A percentile compares a stretch with the other conserved stretches of the same genome.
Evolutionary conservation across 92 coral and sea anemone species (phyloP).

Genomic region (Umimayanthus kanabou): DNA sequence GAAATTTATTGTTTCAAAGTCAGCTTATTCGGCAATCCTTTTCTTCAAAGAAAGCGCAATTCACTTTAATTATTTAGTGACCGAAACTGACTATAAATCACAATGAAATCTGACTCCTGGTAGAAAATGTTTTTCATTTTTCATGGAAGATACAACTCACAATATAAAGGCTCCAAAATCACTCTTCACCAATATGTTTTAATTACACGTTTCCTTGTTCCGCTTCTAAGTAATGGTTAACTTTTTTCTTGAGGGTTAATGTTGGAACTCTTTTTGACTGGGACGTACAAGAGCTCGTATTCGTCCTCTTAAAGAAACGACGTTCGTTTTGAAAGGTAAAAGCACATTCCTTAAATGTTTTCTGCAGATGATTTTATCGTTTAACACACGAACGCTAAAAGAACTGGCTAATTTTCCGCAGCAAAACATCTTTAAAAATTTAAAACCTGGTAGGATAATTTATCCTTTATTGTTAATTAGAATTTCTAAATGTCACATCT

Average conservation of each 20-base stretch:
- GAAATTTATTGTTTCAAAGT: not conserved
- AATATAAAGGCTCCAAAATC: not conserved
- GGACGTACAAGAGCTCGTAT: not conserved
- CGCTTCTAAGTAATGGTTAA: not conserved
- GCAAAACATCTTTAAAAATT: not conserved
- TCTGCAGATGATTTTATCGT: slow-evolving; percentile 49
- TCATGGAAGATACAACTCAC: not conserved
- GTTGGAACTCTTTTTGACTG: not conserved
- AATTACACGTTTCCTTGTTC: not conserved
- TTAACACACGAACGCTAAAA: slow-evolving; percentile 57
- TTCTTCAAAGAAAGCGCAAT: not conserved
- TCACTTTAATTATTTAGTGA: no score
- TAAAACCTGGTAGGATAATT: not conserved
- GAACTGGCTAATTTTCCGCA: slow-evolving; percentile 31
- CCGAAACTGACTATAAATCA: not conserved
- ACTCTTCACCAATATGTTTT: not conserved
- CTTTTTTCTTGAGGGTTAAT: not conserved
- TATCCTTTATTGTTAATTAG: not conserved
- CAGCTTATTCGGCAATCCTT: not conserved
- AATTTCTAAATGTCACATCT: not conserved
- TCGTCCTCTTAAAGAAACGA: not conserved
- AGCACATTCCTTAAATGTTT: slow-evolving; percentile 55
- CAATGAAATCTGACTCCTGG: not conserved
- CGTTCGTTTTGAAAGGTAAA: not conserved
- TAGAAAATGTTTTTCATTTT: no score